A percentile compares a stretch with the other conserved stretches of the same genome.
Evolutionary conservation across 1,140 invertebrate genomes (phyloP).

Genomic region (Drosophila lacteicornis): DNA sequence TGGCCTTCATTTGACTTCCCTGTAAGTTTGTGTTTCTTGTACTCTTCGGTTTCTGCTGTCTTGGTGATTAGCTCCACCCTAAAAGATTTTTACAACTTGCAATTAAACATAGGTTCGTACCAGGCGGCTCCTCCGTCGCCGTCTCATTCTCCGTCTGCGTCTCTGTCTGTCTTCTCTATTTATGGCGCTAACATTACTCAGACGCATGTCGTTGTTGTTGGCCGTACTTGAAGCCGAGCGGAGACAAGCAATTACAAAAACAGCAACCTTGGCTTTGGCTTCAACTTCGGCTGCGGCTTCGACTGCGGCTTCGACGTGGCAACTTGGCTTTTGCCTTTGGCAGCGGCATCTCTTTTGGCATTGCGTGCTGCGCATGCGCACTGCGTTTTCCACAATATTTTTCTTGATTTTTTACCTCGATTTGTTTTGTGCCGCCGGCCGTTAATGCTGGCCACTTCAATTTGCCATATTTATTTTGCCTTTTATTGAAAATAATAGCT

Average conservation of each 20-base stretch:
- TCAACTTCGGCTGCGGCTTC: conserved; percentile 8
- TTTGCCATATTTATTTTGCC: conserved; percentile 56
- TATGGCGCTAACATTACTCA: conserved; percentile 64
- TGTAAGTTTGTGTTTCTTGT: conserved; percentile 13
- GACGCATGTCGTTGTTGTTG: conserved; percentile 38
- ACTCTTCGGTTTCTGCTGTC: neutral
- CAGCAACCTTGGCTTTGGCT: conserved; percentile 58
- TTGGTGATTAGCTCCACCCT: conserved; percentile 55
- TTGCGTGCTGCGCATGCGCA: conserved; percentile 59
- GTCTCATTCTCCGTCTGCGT: neutral
- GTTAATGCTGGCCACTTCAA: conserved; percentile 42
- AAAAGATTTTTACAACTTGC: conserved; percentile 62
- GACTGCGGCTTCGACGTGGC: conserved; percentile 5
- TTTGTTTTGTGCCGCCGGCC: conserved; percentile 35
- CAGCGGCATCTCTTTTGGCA: conserved; percentile 47
- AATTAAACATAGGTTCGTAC: conserved; percentile 50
- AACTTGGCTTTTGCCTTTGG: conserved; percentile 3
- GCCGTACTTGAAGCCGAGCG: conserved; percentile 52
- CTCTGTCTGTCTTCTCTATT: conserved; percentile 39
- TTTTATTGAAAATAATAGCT: conserved; percentile 57
- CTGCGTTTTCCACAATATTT: conserved; percentile 20
- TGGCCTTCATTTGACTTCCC: conserved; percentile 37
- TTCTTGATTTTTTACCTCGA: conserved; percentile 2
- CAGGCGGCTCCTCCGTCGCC: conserved; percentile 2
- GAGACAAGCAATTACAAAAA: conserved; percentile 52